Conservation (phyloP, 2,888 invertebrate species). For the Thymelicus lineola region DNA sequence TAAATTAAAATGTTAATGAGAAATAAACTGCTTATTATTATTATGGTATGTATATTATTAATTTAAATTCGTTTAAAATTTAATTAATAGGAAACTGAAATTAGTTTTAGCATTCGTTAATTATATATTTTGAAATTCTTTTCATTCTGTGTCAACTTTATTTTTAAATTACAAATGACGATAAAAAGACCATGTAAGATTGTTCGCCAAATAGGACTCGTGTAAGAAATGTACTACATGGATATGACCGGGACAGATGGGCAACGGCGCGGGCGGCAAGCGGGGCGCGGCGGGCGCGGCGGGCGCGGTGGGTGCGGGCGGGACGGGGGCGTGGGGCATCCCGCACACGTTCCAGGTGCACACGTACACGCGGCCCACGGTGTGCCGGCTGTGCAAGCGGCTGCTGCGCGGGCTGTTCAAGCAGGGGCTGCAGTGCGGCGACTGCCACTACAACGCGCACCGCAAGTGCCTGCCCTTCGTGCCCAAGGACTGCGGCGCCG, state of each 20-base stretch:
- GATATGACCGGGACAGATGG: not conserved
- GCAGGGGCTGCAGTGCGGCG: constrained; percentile 98
- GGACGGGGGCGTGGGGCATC: constrained; percentile 65
- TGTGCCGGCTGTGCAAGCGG: constrained; percentile 98
- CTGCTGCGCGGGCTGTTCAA: constrained; percentile 97
- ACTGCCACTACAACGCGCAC: constrained; percentile 98
- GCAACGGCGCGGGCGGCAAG: constrained; percentile 73
- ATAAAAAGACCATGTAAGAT: too few species aligned
- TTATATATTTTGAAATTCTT: too few species aligned
- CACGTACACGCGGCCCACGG: constrained; percentile 98
- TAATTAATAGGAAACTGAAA: too few species aligned
- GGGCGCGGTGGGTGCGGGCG: constrained; percentile 43
- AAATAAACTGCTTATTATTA: too few species aligned
- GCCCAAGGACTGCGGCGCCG: constrained; percentile 95
- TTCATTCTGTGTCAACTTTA: too few species aligned
- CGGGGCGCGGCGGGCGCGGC: constrained; percentile 79
- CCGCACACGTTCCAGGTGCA: constrained; percentile 99
- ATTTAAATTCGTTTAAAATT: too few species aligned
- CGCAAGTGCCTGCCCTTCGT: constrained; percentile 96
- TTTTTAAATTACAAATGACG: too few species aligned
- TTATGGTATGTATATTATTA: too few species aligned
- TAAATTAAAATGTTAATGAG: too few species aligned
- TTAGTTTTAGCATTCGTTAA: too few species aligned
- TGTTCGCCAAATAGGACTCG: too few species aligned
- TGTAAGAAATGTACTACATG: too few species aligned